Evolutionary conservation across 2,888 invertebrate genomes (phyloP).

Genomic region (Dryobotodes eremita): DNA sequence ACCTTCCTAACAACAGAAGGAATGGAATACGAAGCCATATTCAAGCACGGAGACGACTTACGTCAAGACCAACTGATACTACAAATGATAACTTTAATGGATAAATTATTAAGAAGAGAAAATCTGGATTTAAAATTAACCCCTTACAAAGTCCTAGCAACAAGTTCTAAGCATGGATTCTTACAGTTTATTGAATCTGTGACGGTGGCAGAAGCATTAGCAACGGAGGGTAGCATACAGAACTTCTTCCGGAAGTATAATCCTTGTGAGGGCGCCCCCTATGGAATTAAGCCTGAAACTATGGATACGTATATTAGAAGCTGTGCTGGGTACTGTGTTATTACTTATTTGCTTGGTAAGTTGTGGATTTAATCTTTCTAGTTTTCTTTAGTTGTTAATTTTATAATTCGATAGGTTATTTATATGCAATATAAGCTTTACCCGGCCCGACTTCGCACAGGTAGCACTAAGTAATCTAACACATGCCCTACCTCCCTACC

Average conservation of each 20-base stretch:
- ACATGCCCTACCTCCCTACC: too few species aligned
- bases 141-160: slow-evolving; percentile 98
- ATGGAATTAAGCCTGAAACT: slow-evolving; percentile 97
- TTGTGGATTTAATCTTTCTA: background rate
- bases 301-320: slow-evolving; percentile 99
- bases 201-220: slow-evolving; percentile 97
- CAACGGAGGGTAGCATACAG: slow-evolving; percentile 96
- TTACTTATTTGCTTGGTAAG: slow-evolving; percentile 96
- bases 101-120: slow-evolving; percentile 97
- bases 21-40: slow-evolving; percentile 97
- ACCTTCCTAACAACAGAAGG: slow-evolving; percentile 96
- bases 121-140: slow-evolving; percentile 99
- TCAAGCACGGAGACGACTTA: slow-evolving; percentile 99
- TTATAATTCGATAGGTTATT: background rate
- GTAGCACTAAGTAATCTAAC: too few species aligned
- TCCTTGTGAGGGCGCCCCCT: slow-evolving; percentile 96
- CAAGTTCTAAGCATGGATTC: slow-evolving; percentile 98
- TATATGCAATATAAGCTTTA: too few species aligned
- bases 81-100: slow-evolving; percentile 99
- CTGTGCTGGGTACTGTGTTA: slow-evolving; percentile 99
- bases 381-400: background rate
- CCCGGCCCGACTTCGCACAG: too few species aligned
- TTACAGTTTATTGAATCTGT: slow-evolving; percentile 98
- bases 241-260: slow-evolving; percentile 98
- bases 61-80: slow-evolving; percentile 99